Evolutionary conservation across 64 coral and sea anemone genomes (phyloP).

Genomic region (Montipora sp.): DNA sequence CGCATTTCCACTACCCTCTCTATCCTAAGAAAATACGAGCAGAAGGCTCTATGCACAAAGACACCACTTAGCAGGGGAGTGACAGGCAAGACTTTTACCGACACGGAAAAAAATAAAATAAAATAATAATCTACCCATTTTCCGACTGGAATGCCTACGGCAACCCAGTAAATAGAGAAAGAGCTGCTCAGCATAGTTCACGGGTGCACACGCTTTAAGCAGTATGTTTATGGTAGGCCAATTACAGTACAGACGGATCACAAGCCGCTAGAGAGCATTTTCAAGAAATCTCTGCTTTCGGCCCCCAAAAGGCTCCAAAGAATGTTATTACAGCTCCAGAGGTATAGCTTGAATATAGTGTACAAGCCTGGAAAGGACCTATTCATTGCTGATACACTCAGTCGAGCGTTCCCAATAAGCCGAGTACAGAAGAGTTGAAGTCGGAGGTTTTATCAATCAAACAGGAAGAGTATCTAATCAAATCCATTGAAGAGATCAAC

Average conservation of each 20-base stretch:
- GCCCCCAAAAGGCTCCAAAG: too few species aligned
- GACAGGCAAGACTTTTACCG: too few species aligned
- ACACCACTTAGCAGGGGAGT: too few species aligned
- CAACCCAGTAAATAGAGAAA: too few species aligned
- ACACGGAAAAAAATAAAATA: too few species aligned
- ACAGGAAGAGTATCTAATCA: slow-evolving; percentile 11
- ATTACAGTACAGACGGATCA: neutral
- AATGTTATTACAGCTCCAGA: neutral
- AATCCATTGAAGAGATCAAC: slow-evolving; percentile 33
- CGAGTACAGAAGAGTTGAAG: neutral
- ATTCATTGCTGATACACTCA: slow-evolving; percentile 38
- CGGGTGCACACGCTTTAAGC: neutral
- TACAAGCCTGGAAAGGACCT: neutral
- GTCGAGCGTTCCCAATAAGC: slow-evolving; percentile 39
- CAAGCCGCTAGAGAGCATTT: neutral
- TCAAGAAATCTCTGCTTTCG: neutral
- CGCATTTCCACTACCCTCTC: too few species aligned
- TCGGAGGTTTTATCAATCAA: neutral
- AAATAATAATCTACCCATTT: too few species aligned
- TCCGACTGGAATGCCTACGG: too few species aligned
- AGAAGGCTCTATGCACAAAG: too few species aligned
- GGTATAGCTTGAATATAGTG: neutral
- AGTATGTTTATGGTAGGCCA: neutral
- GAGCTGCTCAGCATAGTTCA: too few species aligned
- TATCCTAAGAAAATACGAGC: too few species aligned